These are phyloP conservation scores for Adineta ricciae DNA, from an alignment of 2,888 invertebrate genomes.

Conservation along the genomic window DNA sequence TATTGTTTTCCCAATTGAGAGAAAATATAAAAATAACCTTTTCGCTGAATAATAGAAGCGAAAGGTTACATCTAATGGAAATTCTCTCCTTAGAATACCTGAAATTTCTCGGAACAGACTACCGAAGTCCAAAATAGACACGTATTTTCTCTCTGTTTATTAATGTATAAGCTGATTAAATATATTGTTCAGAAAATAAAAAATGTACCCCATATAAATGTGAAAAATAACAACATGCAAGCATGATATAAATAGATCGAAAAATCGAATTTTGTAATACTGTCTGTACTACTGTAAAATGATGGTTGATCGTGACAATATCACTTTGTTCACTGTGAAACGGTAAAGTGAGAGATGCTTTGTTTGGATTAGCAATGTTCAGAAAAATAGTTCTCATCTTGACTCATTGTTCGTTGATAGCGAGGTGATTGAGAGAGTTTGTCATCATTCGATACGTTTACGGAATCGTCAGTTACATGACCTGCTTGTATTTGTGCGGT, in stretches of 20 bases:
- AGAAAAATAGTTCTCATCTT: slow-evolving; percentile 18
- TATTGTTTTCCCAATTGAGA: not conserved
- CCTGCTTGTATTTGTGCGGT: not conserved
- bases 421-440: not conserved
- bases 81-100: no score
- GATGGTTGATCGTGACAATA: not conserved
- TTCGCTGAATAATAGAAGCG: no score
- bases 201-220: not conserved
- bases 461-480: not conserved
- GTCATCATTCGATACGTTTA: not conserved
- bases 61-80: no score
- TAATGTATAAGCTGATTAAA: not conserved
- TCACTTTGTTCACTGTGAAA: not conserved
- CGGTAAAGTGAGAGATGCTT: no score
- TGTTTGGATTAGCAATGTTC: not conserved
- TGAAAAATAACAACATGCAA: not conserved
- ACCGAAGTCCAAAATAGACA: no score
- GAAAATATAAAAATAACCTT: no score
- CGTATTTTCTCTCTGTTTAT: no score
- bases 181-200: not conserved
- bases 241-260: not conserved
- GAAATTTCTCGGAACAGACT: no score
- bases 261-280: not conserved
- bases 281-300: not conserved
- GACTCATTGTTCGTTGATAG: not conserved